These are phyloP conservation scores for Lagodon rhomboides DNA, from an alignment of 2,797 vertebrate species.

Conservation along the genomic window DNA sequence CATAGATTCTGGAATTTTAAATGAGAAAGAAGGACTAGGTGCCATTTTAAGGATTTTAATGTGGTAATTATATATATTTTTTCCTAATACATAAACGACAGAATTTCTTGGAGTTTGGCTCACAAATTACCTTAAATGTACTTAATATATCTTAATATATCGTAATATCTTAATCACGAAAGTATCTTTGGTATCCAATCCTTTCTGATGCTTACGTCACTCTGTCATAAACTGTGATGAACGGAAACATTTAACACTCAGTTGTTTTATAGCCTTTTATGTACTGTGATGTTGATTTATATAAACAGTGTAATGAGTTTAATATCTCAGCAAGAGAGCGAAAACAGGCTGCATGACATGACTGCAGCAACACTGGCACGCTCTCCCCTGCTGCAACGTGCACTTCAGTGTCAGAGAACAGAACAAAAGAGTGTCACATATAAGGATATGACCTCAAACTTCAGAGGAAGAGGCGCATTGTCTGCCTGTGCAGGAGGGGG, in stretches of 20 bases:
- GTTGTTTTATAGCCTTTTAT: background rate
- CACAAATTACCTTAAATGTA: background rate
- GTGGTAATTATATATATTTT: too few relatives aligned
- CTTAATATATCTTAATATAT: too few relatives aligned
- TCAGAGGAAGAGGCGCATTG: conserved; percentile 59
- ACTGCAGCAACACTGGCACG: background rate
- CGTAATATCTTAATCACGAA: background rate
- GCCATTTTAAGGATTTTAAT: too few relatives aligned
- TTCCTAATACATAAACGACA: too few relatives aligned
- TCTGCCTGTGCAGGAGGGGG: conserved; percentile 21
- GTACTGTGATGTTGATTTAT: too few relatives aligned
- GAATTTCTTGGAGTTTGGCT: background rate
- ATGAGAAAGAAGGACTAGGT: too few relatives aligned
- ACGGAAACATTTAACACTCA: background rate
- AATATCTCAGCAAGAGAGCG: conserved; percentile 9
- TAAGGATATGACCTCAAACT: conserved; percentile 71
- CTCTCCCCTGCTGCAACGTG: conserved; percentile 21
- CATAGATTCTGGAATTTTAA: too few relatives aligned
- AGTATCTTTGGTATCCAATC: background rate
- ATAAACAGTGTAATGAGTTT: background rate
- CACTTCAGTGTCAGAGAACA: conserved; percentile 41
- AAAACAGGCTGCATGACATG: background rate
- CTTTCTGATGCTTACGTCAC: background rate
- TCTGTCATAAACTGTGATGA: background rate
- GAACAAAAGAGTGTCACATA: conserved; percentile 68